Conservation (phyloP, 2,113 vertebrate species). For the Paradoxurus hermaphroditus region DNA sequence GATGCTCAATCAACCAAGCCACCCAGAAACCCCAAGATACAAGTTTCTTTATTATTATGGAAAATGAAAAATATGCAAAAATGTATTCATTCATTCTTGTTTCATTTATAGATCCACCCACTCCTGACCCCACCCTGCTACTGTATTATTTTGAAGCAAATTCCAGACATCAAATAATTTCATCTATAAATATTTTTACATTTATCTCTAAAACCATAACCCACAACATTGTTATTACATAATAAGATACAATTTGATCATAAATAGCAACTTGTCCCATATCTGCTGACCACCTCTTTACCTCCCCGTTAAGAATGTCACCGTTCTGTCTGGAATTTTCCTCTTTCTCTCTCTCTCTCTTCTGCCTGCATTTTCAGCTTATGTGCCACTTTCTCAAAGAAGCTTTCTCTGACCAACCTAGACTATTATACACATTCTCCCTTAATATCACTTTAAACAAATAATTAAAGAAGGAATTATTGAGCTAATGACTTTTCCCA, state of each 20-base stretch:
- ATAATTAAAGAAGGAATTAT: not conserved
- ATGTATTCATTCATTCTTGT: not conserved
- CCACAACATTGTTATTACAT: not conserved
- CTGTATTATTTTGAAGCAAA: constrained; percentile 37
- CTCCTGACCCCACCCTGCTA: not conserved
- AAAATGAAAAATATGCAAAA: not conserved
- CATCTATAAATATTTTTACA: constrained; percentile 13
- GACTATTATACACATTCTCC: not conserved
- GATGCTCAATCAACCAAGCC: too few species aligned
- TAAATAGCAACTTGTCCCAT: not conserved
- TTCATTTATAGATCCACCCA: not conserved
- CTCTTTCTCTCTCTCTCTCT: not conserved
- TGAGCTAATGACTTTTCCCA: not conserved
- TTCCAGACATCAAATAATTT: not conserved
- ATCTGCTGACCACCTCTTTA: not conserved
- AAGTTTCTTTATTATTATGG: not conserved
- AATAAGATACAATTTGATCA: not conserved
- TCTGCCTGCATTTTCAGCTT: not conserved
- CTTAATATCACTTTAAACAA: not conserved
- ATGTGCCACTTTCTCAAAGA: not conserved
- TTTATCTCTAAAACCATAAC: constrained; percentile 6
- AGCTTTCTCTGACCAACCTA: not conserved
- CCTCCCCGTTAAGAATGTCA: not conserved
- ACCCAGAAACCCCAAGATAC: not conserved
- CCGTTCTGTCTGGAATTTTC: not conserved